A percentile compares a stretch with the other conserved stretches of the same genome.
Conservation (phyloP, 2,797 vertebrate genomes). For the Premnoplex brunnescens region DNA sequence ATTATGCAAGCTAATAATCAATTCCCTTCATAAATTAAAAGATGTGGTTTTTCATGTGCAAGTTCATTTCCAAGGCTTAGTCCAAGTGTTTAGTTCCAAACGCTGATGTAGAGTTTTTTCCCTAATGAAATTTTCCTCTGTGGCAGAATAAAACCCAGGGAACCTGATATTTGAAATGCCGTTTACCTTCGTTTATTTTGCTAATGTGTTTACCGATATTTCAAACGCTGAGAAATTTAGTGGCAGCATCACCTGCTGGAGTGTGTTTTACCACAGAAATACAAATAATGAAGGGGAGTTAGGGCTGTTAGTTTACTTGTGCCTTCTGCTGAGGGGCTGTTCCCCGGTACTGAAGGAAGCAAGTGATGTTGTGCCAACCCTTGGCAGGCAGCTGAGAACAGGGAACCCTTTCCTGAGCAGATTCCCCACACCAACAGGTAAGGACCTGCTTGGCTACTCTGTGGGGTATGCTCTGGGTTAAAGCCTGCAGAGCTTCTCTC, state of each 20-base stretch:
- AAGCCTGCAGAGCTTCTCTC: not conserved
- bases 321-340: not conserved
- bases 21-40: not conserved
- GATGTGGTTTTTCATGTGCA: not conserved
- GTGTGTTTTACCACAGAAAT: not conserved
- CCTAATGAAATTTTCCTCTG: not conserved
- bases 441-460: not conserved
- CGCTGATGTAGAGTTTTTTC: not conserved
- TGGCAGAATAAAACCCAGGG: not conserved
- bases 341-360: not conserved
- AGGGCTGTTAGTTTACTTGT: not conserved
- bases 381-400: not conserved
- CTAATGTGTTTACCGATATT: not conserved
- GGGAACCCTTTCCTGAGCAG: not conserved
- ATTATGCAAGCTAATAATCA: not conserved
- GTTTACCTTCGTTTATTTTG: not conserved
- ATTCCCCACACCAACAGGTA: not conserved
- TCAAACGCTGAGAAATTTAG: slow-evolving; percentile 3
- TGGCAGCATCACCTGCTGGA: slow-evolving; percentile 6
- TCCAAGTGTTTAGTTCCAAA: not conserved
- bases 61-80: not conserved
- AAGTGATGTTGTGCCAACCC: not conserved
- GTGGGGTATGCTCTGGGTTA: not conserved
- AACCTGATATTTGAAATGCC: not conserved
- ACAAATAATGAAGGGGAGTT: not conserved